Evolutionary conservation across 2,888 invertebrate genomes (phyloP), one percentile per base, ranked within the genome.

Genomic region (Tridacna crocea): DNA sequence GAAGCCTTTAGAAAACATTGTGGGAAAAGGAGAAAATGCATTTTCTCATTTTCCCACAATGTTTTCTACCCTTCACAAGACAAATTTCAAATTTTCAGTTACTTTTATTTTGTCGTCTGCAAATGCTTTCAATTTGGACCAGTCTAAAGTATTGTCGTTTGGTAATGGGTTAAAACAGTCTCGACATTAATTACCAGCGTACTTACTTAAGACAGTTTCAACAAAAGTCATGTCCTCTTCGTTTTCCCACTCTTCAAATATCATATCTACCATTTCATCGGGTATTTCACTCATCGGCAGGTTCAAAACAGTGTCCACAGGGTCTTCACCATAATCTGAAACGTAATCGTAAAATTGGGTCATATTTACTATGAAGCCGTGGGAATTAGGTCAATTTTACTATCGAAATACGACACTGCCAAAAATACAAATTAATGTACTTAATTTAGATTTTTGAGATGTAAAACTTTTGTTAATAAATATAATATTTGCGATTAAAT

Each of bases 301-400:
- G 12, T 51, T 51, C 17, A 51, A 51, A 12, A 51, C 12, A 51
- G 17, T 51, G 55, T n/a, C n/a, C n/a, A 55, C n/a, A 17, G 17
- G n/a, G 17, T n/a, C 19, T 55, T 55, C 2, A 12, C 51, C 13
- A 17, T 55, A n/a, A 17, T 19, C 55, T n/a, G 2, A n/a, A n/a
- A 55, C n/a, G n/a, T 55, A 19, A 19, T 55, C n/a, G 10, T 19
- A 3, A 19, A 19, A 17, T 19, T 3, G 10, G 17, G 17, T n/a
- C 55, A 55, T 10, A 10, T 55, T 55, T 17, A 55, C n/a, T 17
- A 55, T 10, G 55, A 1, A 55, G 55, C 19, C 55, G 10, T 55
- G 55, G 55, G 55, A 55, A 55, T 19, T 55, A 55, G 55, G 55
- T 55, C 55, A 55, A 55, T n/a, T 55, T 55, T 55, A 55, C 55